These are phyloP conservation scores for Hemitrygon akajei DNA, from an alignment of 2,797 vertebrate genomes.

Conservation along the genomic window DNA sequence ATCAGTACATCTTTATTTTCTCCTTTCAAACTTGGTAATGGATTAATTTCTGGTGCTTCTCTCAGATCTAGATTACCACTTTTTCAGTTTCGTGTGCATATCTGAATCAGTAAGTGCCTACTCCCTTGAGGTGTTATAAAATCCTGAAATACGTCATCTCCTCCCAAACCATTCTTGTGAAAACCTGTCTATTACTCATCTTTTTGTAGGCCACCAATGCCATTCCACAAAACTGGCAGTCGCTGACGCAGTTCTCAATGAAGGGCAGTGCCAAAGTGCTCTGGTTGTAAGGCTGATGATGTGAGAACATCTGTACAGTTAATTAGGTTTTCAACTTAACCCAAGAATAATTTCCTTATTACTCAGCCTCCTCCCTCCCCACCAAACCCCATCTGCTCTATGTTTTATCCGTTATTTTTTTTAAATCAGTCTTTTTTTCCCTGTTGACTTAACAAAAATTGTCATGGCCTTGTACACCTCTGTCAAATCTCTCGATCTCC, in stretches of 20 bases:
- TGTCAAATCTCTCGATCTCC: too few relatives aligned
- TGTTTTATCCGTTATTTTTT: too few relatives aligned
- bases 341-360: too few relatives aligned
- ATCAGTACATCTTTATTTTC: too few relatives aligned
- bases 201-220: background rate
- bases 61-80: background rate
- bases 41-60: background rate
- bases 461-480: too few relatives aligned
- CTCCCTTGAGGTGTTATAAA: background rate
- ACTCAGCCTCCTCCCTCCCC: too few relatives aligned
- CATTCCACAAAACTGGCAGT: constrained; percentile 9
- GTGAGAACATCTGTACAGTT: background rate
- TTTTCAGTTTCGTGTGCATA: background rate
- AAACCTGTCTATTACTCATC: too few relatives aligned
- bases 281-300: background rate
- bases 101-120: background rate
- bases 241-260: background rate
- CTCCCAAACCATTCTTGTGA: background rate
- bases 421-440: too few relatives aligned
- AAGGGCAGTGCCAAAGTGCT: background rate
- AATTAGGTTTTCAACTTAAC: background rate
- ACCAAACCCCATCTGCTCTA: too few relatives aligned
- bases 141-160: background rate
- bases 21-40: background rate
- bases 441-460: too few relatives aligned